Evolutionary conservation across 2,113 vertebrate species (phyloP).

Genomic region (Heterocephalus glaber): DNA sequence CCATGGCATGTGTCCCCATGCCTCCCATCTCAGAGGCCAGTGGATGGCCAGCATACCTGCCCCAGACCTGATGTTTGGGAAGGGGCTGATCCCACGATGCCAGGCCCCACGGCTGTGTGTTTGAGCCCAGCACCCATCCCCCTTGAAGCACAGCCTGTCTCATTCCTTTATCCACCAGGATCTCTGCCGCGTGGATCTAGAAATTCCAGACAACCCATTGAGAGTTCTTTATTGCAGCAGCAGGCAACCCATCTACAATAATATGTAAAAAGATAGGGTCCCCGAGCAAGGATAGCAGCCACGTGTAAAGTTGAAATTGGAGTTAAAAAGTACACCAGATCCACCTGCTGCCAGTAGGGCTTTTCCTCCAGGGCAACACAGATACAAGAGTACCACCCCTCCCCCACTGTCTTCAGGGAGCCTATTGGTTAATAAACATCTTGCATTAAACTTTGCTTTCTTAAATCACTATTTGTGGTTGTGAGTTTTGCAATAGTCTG

Average conservation of each 20-base stretch:
- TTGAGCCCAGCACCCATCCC: neutral
- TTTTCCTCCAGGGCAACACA: neutral
- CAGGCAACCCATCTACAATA: slow-evolving; percentile 20
- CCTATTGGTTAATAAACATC: neutral
- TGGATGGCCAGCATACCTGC: fast-evolving
- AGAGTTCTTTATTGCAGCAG: slow-evolving; percentile 51
- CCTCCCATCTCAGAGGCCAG: neutral
- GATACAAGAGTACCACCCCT: neutral
- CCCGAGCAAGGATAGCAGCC: slow-evolving; percentile 47
- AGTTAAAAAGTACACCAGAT: slow-evolving; percentile 17
- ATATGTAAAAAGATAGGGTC: slow-evolving; percentile 60
- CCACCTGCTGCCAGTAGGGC: slow-evolving; percentile 6
- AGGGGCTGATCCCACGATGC: neutral
- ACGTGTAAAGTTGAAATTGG: slow-evolving; percentile 29
- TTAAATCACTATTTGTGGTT: neutral
- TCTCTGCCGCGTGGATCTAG: slow-evolving; percentile 29
- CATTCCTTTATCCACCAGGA: neutral
- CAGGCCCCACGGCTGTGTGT: neutral
- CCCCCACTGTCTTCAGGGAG: neutral
- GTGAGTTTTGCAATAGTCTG: neutral
- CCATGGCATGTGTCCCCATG: fast-evolving
- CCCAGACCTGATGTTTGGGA: neutral
- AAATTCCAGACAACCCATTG: slow-evolving; percentile 54
- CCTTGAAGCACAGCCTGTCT: neutral
- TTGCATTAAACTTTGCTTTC: neutral